A percentile compares a stretch with the other conserved stretches of the same genome.
Conservation (phyloP, 2,888 invertebrate genomes). For the Scaptomyza cyrtandrae region DNA sequence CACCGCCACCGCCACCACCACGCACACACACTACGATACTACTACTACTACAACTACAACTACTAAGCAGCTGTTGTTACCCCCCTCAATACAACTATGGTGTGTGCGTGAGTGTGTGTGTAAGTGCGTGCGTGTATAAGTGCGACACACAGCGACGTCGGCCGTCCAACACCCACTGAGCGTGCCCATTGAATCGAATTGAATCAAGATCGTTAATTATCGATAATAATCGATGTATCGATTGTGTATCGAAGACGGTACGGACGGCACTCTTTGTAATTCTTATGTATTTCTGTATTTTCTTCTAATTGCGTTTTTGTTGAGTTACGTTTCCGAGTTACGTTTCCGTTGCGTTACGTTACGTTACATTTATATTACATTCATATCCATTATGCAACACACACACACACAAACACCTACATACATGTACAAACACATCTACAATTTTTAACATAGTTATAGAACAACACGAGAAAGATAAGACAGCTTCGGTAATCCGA, state of each 20-base stretch:
- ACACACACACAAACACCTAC: slow-evolving; percentile 29
- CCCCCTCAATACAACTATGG: not conserved
- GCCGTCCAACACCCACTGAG: slow-evolving; percentile 17
- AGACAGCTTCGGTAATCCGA: slow-evolving; percentile 4
- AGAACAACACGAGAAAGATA: no score
- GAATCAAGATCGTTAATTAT: slow-evolving; percentile 13
- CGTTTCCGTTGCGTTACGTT: slow-evolving; percentile 64
- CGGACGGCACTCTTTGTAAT: slow-evolving; percentile 67
- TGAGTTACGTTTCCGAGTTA: slow-evolving; percentile 77
- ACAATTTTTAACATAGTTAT: slow-evolving; percentile 51
- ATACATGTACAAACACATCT: slow-evolving; percentile 16
- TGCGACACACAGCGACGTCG: slow-evolving; percentile 18
- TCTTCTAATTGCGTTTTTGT: slow-evolving; percentile 79
- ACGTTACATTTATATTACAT: slow-evolving; percentile 69
- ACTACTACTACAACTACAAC: not conserved
- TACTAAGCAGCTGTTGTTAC: not conserved
- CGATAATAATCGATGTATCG: slow-evolving; percentile 25
- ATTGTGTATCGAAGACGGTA: slow-evolving; percentile 74
- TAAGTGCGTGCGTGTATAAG: slow-evolving; percentile 3
- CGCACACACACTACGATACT: slow-evolving; percentile 8
- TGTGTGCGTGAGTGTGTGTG: slow-evolving; percentile 6
- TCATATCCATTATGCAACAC: slow-evolving; percentile 41
- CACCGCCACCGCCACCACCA: slow-evolving; percentile 6
- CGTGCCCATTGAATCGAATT: slow-evolving; percentile 5
- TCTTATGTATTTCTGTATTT: slow-evolving; percentile 69